A percentile compares a stretch with the other conserved stretches of the same genome.
Evolutionary conservation across 1,140 invertebrate species (phyloP).

Genomic region (Bombyx mandarina): DNA sequence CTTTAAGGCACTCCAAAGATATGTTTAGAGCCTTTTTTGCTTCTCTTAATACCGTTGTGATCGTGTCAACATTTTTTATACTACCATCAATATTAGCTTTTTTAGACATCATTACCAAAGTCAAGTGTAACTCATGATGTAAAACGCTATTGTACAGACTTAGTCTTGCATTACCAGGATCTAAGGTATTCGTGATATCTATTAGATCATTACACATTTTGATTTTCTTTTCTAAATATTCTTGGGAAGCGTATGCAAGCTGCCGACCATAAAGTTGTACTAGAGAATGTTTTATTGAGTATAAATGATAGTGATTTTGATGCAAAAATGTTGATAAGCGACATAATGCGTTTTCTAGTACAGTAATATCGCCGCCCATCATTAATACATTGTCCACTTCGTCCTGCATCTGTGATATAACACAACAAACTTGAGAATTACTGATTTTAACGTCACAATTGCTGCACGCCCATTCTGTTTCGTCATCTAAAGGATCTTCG

Average conservation of each 20-base stretch:
- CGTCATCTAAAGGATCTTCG: slow-evolving; percentile 75
- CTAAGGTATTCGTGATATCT: slow-evolving; percentile 74
- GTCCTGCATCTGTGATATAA: slow-evolving; percentile 79
- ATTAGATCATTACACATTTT: slow-evolving; percentile 79
- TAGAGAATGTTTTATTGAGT: slow-evolving; percentile 83
- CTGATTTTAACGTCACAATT: slow-evolving; percentile 75
- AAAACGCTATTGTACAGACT: slow-evolving; percentile 81
- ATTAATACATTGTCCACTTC: slow-evolving; percentile 79
- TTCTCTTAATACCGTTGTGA: slow-evolving; percentile 37
- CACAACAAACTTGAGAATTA: slow-evolving; percentile 65
- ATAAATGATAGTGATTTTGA: slow-evolving; percentile 86
- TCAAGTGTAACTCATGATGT: slow-evolving; percentile 77
- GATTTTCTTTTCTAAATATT: slow-evolving; percentile 75
- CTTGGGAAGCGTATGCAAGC: slow-evolving; percentile 71
- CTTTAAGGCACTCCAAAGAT: slow-evolving; percentile 44
- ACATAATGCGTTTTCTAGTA: slow-evolving; percentile 74
- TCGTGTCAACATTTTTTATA: slow-evolving; percentile 29
- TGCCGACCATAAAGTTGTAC: slow-evolving; percentile 83
- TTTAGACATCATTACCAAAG: slow-evolving; percentile 70
- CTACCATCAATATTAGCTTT: slow-evolving; percentile 44
- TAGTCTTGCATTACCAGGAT: slow-evolving; percentile 79
- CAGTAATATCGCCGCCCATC: slow-evolving; percentile 71
- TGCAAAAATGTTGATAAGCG: slow-evolving; percentile 80
- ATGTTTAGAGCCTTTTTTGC: slow-evolving; percentile 41
- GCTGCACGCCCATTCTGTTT: slow-evolving; percentile 82